Evolutionary conservation across 2,888 invertebrate genomes (phyloP).

Genomic region (Nephrotoma guestfalica): DNA sequence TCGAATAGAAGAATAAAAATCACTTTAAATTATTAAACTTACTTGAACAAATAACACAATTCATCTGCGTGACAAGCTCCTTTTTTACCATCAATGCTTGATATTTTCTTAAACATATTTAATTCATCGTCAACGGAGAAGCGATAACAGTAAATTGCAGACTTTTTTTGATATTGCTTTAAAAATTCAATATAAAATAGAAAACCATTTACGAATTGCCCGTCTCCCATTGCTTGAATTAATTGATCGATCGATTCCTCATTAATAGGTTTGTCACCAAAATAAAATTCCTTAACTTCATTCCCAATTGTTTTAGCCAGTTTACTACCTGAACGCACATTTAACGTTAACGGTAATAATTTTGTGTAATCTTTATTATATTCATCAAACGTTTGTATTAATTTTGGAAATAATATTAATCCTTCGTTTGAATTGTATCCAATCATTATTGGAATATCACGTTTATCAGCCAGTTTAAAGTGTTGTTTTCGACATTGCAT

Average conservation of each 20-base stretch:
- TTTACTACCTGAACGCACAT: slow-evolving; percentile 15
- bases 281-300: slow-evolving; percentile 31
- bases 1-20: no score
- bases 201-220: slow-evolving; percentile 23
- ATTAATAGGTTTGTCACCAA: slow-evolving; percentile 27
- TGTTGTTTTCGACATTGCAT: not conserved
- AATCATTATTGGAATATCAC: slow-evolving; percentile 35
- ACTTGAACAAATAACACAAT: slow-evolving; percentile 40
- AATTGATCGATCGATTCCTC: slow-evolving; percentile 31
- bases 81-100: slow-evolving; percentile 24
- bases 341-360: slow-evolving; percentile 22
- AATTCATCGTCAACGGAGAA: slow-evolving; percentile 41
- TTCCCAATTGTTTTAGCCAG: slow-evolving; percentile 16
- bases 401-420: slow-evolving; percentile 23
- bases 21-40: slow-evolving; percentile 3
- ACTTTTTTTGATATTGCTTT: slow-evolving; percentile 17
- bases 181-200: slow-evolving; percentile 22
- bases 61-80: slow-evolving; percentile 49
- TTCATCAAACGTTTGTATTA: slow-evolving; percentile 18
- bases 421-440: slow-evolving; percentile 42
- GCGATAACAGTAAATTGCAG: slow-evolving; percentile 41
- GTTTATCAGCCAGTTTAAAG: not conserved
- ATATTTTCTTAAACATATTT: slow-evolving; percentile 36
- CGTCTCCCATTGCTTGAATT: slow-evolving; percentile 36
- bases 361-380: slow-evolving; percentile 22